Evolutionary conservation across 2,888 invertebrate species (phyloP), one percentile per base, ranked within the genome.

Genomic region (Yponomeuta cagnagella): DNA sequence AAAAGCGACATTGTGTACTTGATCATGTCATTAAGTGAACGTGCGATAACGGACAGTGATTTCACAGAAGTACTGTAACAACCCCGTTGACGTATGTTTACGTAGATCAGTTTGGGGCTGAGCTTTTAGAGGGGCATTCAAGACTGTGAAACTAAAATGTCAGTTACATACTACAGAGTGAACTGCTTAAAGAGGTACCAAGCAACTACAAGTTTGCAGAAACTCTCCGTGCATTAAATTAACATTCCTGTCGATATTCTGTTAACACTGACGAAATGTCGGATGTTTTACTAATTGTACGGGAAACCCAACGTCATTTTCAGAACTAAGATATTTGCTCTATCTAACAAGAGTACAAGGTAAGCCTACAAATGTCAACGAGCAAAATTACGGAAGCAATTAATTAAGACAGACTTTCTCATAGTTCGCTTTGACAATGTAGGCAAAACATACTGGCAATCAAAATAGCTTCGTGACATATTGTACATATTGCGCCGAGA

Each of bases 41-140:
- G 15, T 15, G 52, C 15, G 74, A 73, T 86, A 87, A 86, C 88
- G 86, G 87, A 75, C 75, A 77, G 77, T 79, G 48, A 72, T 71
- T 72, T 73, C 73, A 72, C 73, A 71, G 75, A 84, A 80, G 80
- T 80, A 80, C 78, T 78, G 72, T 70, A 73, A 76, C 79, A 71
- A 64, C 48, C 48, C 69, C 31, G 9, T 48, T 70, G 52, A 58
- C 52, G 52, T 58, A 5, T 58, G 43, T 8, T 10, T 10, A 52
- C 10, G 43, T 70, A 31, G 66, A 70, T 43, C 65, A 64, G 70
- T 43, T 66, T 33, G 68, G 9, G 63, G 23, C 10, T 69, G 69
- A 48, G 65, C 30, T 69, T 48, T 52, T 48, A 10, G 31, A 65
- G 15, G 15, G 52, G 15, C 3, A 2, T 52, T 6, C 15, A 15